phyloP scores from a whole-genome alignment of 2,888 invertebrate genomes.

The Caenorhabditis zanzibari region DNA sequence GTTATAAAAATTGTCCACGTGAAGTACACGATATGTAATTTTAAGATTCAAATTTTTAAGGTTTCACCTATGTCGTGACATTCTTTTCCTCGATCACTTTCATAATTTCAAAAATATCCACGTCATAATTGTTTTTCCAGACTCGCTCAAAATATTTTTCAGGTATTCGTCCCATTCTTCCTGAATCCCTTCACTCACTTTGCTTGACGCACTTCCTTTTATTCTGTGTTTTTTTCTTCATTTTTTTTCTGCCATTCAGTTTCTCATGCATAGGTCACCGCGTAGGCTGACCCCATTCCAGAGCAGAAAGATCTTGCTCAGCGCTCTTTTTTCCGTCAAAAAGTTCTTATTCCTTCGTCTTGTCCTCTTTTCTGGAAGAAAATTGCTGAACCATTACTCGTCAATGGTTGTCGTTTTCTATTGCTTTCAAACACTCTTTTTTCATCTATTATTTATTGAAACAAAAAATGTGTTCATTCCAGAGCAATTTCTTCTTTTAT shows the following conservation, averaged over 20 bases:
- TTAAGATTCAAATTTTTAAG: no score
- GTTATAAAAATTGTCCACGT: no score
- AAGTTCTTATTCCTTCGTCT: slow-evolving; percentile 57
- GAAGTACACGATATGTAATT: no score
- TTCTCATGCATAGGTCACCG: slow-evolving; percentile 24
- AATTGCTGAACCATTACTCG: slow-evolving; percentile 63
- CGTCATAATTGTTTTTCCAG: background rate
- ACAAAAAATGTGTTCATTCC: slow-evolving; percentile 51
- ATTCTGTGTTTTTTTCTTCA: background rate
- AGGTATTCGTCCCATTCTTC: background rate
- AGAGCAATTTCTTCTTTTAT: slow-evolving; percentile 1
- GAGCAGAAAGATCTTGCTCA: slow-evolving; percentile 18
- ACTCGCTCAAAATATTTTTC: background rate
- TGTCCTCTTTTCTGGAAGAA: slow-evolving; percentile 49
- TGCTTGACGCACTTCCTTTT: slow-evolving; percentile 16
- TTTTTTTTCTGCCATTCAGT: slow-evolving; percentile 11
- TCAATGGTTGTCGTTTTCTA: slow-evolving; percentile 50
- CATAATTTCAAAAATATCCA: background rate
- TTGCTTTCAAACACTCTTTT: slow-evolving; percentile 42
- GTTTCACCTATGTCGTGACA: no score
- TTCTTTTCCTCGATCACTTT: no score
- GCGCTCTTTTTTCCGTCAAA: slow-evolving; percentile 39
- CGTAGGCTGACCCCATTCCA: slow-evolving; percentile 32
- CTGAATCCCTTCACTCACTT: slow-evolving; percentile 3
- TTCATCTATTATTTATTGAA: slow-evolving; percentile 57